A percentile compares a stretch with the other conserved stretches of the same genome.
These are phyloP conservation scores for Pelobates cultripes DNA, from an alignment of 2,797 vertebrate genomes.

Conservation along the genomic window DNA sequence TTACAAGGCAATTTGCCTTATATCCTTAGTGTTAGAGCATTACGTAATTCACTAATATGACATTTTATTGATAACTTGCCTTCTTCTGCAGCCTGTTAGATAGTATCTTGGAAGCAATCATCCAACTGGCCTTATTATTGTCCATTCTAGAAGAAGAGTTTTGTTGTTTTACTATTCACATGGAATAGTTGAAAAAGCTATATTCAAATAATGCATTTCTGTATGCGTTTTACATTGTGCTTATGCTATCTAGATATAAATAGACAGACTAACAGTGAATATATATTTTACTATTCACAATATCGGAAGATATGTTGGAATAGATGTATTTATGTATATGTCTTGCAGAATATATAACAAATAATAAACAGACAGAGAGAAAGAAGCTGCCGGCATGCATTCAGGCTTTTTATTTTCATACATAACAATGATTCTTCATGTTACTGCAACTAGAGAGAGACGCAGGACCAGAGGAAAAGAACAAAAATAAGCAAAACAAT, in stretches of 20 bases:
- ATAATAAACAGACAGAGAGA: too few species aligned
- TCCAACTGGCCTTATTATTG: slow-evolving; percentile 37
- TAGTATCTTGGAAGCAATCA: slow-evolving; percentile 34
- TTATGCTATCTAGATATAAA: not conserved
- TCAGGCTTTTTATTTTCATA: too few species aligned
- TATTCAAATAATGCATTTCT: not conserved
- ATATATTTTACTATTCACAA: too few species aligned
- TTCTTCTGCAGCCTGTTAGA: slow-evolving; percentile 40
- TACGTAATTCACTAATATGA: slow-evolving; percentile 41
- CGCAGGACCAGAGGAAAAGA: too few species aligned
- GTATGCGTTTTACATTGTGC: not conserved
- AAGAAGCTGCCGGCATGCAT: too few species aligned
- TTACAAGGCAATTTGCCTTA: slow-evolving; percentile 19
- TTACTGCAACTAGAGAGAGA: too few species aligned
- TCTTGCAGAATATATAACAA: too few species aligned
- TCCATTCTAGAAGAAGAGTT: slow-evolving; percentile 45
- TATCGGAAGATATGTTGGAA: too few species aligned
- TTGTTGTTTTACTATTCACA: slow-evolving; percentile 10
- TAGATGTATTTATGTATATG: too few species aligned
- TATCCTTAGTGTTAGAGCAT: slow-evolving; percentile 47
- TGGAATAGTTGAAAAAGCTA: slow-evolving; percentile 13
- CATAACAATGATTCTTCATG: too few species aligned
- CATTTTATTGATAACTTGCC: slow-evolving; percentile 57
- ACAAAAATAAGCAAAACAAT: too few species aligned
- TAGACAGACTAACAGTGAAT: too few species aligned